A percentile compares a stretch with the other conserved stretches of the same genome.
These are phyloP conservation scores for Malacosoma neustria DNA, from an alignment of 2,888 invertebrate genomes.

Conservation along the genomic window DNA sequence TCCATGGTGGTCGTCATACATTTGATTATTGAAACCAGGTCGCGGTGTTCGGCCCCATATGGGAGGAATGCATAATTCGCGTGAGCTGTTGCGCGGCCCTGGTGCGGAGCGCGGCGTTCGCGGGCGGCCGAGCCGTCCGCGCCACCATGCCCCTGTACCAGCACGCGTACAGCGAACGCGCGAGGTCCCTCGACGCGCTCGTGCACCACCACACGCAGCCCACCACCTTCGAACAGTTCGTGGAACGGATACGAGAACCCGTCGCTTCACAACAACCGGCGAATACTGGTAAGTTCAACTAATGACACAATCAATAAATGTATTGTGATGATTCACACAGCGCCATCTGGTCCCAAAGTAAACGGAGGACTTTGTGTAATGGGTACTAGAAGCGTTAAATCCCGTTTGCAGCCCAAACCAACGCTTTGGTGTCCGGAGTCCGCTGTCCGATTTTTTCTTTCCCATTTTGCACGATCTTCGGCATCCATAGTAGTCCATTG, in stretches of 20 bases:
- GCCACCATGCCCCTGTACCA: constrained; percentile 92
- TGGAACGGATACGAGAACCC: constrained; percentile 52
- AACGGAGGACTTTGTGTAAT: no score
- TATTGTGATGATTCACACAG: no score
- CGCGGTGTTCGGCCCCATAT: constrained; percentile 96
- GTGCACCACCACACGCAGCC: constrained; percentile 89
- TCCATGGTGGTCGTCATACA: no score
- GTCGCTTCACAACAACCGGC: constrained; percentile 9
- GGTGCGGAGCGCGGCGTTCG: constrained; percentile 89
- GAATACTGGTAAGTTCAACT: constrained; percentile 1
- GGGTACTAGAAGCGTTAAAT: no score
- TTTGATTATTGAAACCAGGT: constrained; percentile 67
- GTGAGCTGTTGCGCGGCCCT: constrained; percentile 83
- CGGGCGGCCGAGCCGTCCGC: constrained; percentile 93
- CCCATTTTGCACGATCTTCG: no score
- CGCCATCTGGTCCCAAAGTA: no score
- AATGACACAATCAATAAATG: no score
- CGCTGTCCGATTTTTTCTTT: no score
- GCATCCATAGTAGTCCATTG: no score
- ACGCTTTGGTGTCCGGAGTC: no score
- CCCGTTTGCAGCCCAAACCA: no score
- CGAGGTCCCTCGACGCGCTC: constrained; percentile 88
- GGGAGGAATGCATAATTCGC: constrained; percentile 86
- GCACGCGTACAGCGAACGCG: constrained; percentile 95
- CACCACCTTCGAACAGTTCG: constrained; percentile 91